phyloP scores from a whole-genome alignment of 2,888 invertebrate species.

The Argyra leucocephala region DNA sequence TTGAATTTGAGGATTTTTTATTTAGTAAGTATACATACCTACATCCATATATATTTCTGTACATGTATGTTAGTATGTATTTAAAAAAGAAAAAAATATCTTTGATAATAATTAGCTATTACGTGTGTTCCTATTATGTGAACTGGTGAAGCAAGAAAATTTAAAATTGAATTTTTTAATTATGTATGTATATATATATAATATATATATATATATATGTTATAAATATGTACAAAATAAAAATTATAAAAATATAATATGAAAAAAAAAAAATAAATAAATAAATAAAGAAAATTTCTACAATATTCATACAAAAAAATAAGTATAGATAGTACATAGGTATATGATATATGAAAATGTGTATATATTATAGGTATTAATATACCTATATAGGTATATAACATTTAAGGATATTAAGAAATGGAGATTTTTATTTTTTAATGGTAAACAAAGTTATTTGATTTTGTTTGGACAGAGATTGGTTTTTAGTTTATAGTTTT shows the following conservation, averaged over 20 bases:
- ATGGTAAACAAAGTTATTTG: neutral
- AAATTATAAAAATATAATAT: neutral
- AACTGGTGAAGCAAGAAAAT: conserved; percentile 3
- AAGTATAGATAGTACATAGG: neutral
- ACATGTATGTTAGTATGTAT: too few species aligned
- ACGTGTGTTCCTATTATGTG: neutral
- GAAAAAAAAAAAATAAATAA: neutral
- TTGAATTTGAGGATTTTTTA: too few species aligned
- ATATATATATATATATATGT: neutral
- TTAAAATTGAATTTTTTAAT: neutral
- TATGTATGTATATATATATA: neutral
- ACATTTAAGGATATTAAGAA: too few species aligned
- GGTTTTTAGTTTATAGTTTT: neutral
- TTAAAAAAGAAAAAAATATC: neutral
- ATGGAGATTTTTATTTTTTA: too few species aligned
- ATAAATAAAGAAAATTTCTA: neutral
- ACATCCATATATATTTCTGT: too few species aligned
- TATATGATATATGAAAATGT: neutral
- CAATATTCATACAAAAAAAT: neutral
- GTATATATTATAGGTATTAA: neutral
- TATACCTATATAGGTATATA: neutral
- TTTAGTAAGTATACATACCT: too few species aligned
- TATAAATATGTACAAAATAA: neutral
- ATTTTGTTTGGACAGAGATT: neutral
- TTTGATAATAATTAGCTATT: neutral